Evolutionary conservation across 2,888 invertebrate genomes (phyloP).

Genomic region (Agonopterix arenella): DNA sequence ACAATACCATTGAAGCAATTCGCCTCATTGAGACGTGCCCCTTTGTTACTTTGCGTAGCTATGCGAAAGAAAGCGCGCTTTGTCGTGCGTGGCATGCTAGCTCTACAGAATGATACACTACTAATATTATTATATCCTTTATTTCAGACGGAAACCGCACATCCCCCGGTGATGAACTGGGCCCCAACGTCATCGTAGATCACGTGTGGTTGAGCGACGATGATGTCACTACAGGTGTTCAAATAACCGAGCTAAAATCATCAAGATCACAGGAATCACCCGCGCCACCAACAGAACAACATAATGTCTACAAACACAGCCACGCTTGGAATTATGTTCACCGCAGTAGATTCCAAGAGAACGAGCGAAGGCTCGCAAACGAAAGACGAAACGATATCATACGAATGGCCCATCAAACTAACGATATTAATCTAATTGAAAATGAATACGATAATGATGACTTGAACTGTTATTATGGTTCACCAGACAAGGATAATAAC

Average conservation of each 20-base stretch:
- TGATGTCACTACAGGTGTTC: slow-evolving; percentile 24
- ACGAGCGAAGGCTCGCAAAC: slow-evolving; percentile 28
- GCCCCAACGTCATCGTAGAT: slow-evolving; percentile 24
- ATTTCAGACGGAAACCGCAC: too few relatives aligned
- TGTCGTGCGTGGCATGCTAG: too few relatives aligned
- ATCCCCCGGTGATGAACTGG: too few relatives aligned
- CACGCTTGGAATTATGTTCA: slow-evolving; percentile 32
- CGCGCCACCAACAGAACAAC: slow-evolving; percentile 9
- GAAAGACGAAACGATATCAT: slow-evolving; percentile 33
- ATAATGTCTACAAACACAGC: slow-evolving; percentile 16
- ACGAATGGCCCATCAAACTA: slow-evolving; percentile 16
- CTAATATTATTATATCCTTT: too few relatives aligned
- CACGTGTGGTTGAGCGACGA: slow-evolving; percentile 33
- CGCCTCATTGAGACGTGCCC: too few relatives aligned
- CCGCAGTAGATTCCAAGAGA: slow-evolving; percentile 16
- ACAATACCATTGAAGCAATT: too few relatives aligned
- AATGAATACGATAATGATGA: not conserved
- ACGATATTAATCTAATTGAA: slow-evolving; percentile 1
- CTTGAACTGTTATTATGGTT: not conserved
- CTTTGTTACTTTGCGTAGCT: too few relatives aligned
- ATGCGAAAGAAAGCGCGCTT: too few relatives aligned
- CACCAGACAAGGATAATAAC: not conserved
- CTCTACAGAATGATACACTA: too few relatives aligned
- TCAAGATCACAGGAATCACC: slow-evolving; percentile 23
- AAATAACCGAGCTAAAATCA: slow-evolving; percentile 52